Evolutionary conservation across 2,888 invertebrate genomes (phyloP).

Genomic region (Schizaphis graminum): DNA sequence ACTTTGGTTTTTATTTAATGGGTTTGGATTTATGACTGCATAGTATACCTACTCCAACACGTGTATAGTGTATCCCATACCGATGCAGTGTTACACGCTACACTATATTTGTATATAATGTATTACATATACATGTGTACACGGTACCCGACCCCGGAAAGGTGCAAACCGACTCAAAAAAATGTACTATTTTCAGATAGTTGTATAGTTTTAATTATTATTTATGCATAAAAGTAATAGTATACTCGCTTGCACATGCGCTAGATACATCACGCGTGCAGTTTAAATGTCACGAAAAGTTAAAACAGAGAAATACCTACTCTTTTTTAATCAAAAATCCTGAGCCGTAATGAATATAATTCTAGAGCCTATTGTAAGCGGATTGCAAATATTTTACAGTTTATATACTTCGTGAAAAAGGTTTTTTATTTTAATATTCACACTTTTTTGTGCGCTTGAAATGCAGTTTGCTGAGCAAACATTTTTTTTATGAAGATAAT

Average conservation of each 20-base stretch:
- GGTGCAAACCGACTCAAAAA: conserved; percentile 1
- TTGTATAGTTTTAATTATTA: background rate
- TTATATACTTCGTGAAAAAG: background rate
- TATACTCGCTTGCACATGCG: background rate
- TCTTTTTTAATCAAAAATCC: background rate
- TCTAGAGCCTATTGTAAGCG: background rate
- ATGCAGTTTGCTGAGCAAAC: background rate
- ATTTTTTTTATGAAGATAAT: background rate
- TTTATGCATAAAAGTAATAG: background rate
- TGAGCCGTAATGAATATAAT: background rate
- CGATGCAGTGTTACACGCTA: background rate
- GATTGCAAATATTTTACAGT: background rate
- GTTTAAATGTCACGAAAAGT: background rate
- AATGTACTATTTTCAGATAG: background rate
- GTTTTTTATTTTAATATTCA: background rate
- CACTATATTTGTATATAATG: background rate
- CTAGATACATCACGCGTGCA: background rate
- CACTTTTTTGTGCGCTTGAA: background rate
- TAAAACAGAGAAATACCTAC: background rate
- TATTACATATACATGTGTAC: background rate
- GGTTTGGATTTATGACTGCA: conserved; percentile 25
- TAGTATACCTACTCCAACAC: conserved; percentile 11
- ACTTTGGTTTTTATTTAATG: conserved; percentile 19
- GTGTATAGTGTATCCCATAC: conserved; percentile 11
- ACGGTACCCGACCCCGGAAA: conserved; percentile 21